Percentiles rank a stretch among this genome's conserved stretches.
Conservation (phyloP, 2,797 vertebrate genomes). For the Melanitta fusca region DNA sequence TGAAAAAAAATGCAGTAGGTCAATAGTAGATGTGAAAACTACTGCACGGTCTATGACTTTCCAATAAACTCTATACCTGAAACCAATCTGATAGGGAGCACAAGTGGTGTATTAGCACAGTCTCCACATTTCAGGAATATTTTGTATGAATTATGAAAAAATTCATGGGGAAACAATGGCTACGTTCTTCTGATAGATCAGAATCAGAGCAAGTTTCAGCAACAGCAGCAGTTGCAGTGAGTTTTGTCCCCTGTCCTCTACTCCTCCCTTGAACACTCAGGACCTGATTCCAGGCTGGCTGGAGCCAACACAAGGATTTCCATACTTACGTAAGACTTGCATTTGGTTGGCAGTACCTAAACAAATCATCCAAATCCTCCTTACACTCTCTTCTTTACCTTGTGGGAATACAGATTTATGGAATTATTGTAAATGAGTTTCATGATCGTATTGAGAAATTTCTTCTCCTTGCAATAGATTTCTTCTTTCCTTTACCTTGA, state of each 20-base stretch:
- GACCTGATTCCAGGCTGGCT: background rate
- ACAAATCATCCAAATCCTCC: background rate
- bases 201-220: background rate
- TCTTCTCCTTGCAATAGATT: background rate
- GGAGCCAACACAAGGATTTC: background rate
- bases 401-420: background rate
- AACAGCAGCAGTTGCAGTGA: background rate
- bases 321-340: background rate
- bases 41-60: background rate
- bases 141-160: background rate
- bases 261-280: background rate
- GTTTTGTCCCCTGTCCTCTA: background rate
- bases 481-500: background rate
- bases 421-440: background rate
- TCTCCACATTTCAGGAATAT: background rate
- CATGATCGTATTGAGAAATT: background rate
- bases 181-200: background rate
- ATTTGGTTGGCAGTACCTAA: background rate
- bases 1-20: background rate
- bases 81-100: background rate
- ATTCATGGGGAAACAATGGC: background rate
- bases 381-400: background rate
- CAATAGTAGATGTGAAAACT: background rate
- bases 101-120: background rate
- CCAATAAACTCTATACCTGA: background rate